Percentiles rank a stretch among this genome's conserved stretches.
Conservation (phyloP, 37 sponge, comb jelly and placozoan species). For the Haliclona indistincta region DNA sequence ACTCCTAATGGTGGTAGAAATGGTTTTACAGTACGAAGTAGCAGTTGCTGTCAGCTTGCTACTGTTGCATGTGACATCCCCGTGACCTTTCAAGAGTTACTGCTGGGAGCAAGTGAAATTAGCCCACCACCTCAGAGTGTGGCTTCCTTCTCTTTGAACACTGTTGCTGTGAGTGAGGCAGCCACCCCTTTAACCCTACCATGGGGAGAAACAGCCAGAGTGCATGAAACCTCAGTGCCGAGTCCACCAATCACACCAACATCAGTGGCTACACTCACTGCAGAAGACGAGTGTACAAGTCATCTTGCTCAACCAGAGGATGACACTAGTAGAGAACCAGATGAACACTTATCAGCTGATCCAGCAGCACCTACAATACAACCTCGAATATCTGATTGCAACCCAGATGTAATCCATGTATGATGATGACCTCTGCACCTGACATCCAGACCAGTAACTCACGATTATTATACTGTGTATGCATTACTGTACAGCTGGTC, state of each 20-base stretch:
- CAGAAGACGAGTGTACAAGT: neutral
- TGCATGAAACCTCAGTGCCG: neutral
- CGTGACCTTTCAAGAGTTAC: no score
- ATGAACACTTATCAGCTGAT: no score
- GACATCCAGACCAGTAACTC: no score
- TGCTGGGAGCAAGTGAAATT: no score
- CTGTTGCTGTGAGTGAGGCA: neutral
- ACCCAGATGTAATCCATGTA: conserved; percentile 68
- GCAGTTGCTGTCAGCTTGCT: neutral
- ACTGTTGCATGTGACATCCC: neutral
- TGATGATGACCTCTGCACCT: conserved; percentile 12
- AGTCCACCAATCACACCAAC: neutral
- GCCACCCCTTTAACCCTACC: neutral
- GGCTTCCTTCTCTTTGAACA: neutral
- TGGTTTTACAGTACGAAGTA: neutral
- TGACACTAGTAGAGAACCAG: no score
- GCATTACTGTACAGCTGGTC: no score
- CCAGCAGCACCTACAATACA: conserved; percentile 37
- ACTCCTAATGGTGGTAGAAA: neutral
- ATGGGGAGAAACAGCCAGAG: neutral
- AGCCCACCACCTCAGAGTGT: no score
- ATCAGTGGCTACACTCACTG: neutral
- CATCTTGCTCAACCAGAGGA: no score
- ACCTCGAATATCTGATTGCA: conserved; percentile 50
- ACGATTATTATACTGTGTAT: no score